Evolutionary conservation across 2,888 invertebrate species (phyloP).

Genomic region (Chironomus riparius): DNA sequence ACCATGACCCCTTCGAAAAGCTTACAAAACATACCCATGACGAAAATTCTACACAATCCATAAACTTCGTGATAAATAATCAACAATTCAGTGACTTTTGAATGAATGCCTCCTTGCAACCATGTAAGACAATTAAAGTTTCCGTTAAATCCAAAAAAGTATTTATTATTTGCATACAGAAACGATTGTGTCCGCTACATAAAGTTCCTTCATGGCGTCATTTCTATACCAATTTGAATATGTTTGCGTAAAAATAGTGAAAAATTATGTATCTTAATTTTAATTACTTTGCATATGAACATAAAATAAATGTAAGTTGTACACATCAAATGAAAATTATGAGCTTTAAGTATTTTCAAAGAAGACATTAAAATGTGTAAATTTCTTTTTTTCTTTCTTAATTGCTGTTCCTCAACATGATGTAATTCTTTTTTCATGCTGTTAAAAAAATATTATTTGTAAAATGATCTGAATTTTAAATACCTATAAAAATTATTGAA

Average conservation of each 20-base stretch:
- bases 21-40: too few relatives aligned
- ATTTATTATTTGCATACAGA: slow-evolving; percentile 11
- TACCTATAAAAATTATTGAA: too few relatives aligned
- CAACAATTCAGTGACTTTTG: too few relatives aligned
- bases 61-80: too few relatives aligned
- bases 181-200: slow-evolving; percentile 16
- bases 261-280: slow-evolving; percentile 7
- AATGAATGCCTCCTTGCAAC: not conserved
- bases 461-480: not conserved
- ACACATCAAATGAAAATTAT: not conserved
- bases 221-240: slow-evolving; percentile 6
- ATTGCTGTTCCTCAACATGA: not conserved
- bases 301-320: not conserved
- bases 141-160: not conserved
- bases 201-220: slow-evolving; percentile 7
- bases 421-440: not conserved
- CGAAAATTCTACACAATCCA: too few relatives aligned
- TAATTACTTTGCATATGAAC: slow-evolving; percentile 11
- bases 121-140: not conserved
- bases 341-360: not conserved
- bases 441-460: not conserved
- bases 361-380: not conserved
- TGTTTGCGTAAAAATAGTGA: not conserved
- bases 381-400: not conserved
- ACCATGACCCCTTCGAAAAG: too few relatives aligned